Percentiles rank a stretch among this genome's conserved stretches.
Conservation (phyloP, 30 jellyfish, hydroid and myxozoan genomes). For the Nemopilema nomurai region DNA sequence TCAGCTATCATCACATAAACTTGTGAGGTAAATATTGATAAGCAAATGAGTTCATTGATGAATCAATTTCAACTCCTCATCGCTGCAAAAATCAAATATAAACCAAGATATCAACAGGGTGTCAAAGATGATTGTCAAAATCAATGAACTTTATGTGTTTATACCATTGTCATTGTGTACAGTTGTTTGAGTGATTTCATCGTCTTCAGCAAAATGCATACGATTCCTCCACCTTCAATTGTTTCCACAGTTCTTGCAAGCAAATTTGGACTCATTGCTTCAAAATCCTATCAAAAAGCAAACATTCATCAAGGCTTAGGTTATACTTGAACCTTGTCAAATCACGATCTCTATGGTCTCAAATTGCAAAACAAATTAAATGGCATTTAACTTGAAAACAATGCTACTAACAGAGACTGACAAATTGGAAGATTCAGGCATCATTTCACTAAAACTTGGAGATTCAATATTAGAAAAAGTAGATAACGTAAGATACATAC, state of each 20-base stretch:
- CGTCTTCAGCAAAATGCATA: conserved; percentile 86
- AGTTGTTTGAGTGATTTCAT: conserved; percentile 84
- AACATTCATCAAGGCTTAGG: too few species aligned
- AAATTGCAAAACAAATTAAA: not conserved
- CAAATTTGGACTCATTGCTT: conserved; percentile 95
- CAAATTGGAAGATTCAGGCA: not conserved
- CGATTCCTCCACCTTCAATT: conserved; percentile 98
- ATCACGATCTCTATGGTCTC: too few species aligned
- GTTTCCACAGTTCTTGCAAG: conserved; percentile 98
- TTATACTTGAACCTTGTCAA: too few species aligned
- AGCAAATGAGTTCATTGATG: not conserved
- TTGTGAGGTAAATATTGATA: not conserved
- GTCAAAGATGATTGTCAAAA: too few species aligned
- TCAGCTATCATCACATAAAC: too few species aligned
- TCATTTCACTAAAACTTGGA: too few species aligned
- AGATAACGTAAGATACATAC: conserved; percentile 21
- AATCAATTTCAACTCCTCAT: too few species aligned
- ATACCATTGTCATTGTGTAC: conserved; percentile 97
- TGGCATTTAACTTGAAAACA: too few species aligned
- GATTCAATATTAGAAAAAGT: not conserved
- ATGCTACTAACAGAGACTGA: not conserved
- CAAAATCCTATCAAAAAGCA: conserved; percentile 82
- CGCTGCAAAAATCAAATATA: too few species aligned
- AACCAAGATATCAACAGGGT: too few species aligned
- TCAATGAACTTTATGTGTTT: too few species aligned